A percentile compares a stretch with the other conserved stretches of the same genome.
Evolutionary conservation across 2,113 vertebrate genomes (phyloP).

Genomic region (Brachyhypopomus occidentalis): DNA sequence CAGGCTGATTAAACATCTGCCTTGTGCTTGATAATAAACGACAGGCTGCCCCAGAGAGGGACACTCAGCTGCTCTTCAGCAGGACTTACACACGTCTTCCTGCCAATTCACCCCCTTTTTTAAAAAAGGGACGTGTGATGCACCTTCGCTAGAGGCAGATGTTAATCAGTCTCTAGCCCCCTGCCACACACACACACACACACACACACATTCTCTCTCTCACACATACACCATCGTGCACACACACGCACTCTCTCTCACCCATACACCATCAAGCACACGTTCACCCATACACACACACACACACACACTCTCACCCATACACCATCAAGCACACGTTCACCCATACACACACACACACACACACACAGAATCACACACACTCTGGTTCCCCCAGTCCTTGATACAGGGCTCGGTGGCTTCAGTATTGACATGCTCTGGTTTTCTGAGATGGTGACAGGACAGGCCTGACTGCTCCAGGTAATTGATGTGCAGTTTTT

Average conservation of each 20-base stretch:
- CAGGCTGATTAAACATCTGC: slow-evolving; percentile 23
- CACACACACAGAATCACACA: not conserved
- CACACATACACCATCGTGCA: no score
- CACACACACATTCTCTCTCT: not conserved
- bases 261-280: no score
- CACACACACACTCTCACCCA: no score
- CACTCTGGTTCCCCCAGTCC: slow-evolving; percentile 14
- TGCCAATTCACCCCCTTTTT: not conserved
- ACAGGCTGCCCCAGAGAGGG: slow-evolving; percentile 18
- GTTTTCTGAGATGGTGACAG: slow-evolving; percentile 51
- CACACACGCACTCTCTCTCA: no score
- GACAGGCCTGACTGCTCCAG: slow-evolving; percentile 65
- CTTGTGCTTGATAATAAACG: slow-evolving; percentile 28
- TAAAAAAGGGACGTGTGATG: not conserved
- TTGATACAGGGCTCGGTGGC: slow-evolving; percentile 33
- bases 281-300: no score
- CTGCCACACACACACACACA: not conserved
- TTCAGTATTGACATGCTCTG: slow-evolving; percentile 54
- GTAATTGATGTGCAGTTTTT: slow-evolving; percentile 74
- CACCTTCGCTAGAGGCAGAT: not conserved
- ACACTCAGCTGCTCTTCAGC: slow-evolving; percentile 27
- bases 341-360: no score
- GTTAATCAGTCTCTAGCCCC: not conserved
- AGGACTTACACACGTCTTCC: slow-evolving; percentile 27
- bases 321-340: no score